phyloP scores from a whole-genome alignment of 64 coral and sea anemone species.

The Anthopleura sola region DNA sequence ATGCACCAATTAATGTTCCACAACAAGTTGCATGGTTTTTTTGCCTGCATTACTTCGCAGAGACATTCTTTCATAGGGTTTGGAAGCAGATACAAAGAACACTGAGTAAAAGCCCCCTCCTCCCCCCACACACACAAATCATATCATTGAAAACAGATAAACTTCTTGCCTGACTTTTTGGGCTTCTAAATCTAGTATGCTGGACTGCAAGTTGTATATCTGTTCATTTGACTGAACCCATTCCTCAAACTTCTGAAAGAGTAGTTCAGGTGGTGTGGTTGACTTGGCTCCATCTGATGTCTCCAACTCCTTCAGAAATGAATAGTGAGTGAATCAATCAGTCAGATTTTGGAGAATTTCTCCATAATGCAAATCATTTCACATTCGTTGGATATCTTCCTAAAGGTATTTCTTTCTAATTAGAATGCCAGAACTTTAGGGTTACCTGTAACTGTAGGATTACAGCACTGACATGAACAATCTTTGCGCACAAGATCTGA shows the following conservation, averaged over 20 bases:
- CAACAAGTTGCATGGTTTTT: no score
- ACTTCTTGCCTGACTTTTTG: slow-evolving; percentile 64
- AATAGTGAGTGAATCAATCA: no score
- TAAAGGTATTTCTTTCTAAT: not conserved
- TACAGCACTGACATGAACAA: slow-evolving; percentile 50
- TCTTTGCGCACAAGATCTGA: slow-evolving; percentile 75
- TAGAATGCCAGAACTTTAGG: not conserved
- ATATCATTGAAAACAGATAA: no score
- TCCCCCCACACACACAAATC: no score
- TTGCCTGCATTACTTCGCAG: no score
- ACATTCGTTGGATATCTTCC: not conserved
- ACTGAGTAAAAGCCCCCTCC: no score
- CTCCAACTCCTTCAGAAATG: slow-evolving; percentile 42
- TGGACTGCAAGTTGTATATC: slow-evolving; percentile 73
- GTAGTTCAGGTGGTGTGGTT: slow-evolving; percentile 43
- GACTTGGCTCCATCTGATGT: slow-evolving; percentile 31
- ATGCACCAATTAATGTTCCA: no score
- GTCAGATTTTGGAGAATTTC: no score
- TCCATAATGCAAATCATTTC: no score
- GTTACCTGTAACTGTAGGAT: slow-evolving; percentile 64
- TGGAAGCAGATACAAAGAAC: no score
- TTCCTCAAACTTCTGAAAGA: slow-evolving; percentile 60
- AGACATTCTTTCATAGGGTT: no score
- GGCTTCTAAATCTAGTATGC: slow-evolving; percentile 80
- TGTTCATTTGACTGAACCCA: slow-evolving; percentile 67